These are phyloP conservation scores for Fundulus diaphanus DNA, from an alignment of 2,797 vertebrate species.

Conservation along the genomic window DNA sequence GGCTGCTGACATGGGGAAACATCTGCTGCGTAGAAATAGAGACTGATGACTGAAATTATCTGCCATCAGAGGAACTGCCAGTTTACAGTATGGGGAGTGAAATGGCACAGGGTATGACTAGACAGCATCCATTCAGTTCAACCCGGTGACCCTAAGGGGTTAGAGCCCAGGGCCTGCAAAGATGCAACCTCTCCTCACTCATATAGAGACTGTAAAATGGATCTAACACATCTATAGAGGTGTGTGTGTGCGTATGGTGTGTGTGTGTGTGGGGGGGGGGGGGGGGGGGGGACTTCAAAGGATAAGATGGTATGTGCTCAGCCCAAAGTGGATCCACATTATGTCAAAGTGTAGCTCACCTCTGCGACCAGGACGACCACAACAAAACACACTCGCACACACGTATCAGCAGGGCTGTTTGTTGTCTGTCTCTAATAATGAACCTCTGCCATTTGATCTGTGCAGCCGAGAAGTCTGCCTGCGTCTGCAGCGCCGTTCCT, in stretches of 20 bases:
- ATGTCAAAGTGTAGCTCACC: constrained; percentile 45
- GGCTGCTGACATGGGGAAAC: constrained; percentile 80
- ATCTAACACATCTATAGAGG: constrained; percentile 17
- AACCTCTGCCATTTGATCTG: constrained; percentile 66
- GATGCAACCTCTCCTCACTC: constrained; percentile 13
- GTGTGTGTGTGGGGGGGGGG: constrained; percentile 21
- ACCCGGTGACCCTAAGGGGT: constrained; percentile 21
- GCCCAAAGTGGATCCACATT: constrained; percentile 24
- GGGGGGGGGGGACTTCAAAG: constrained; percentile 27
- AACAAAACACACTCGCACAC: constrained; percentile 32
- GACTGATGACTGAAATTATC: constrained; percentile 82
- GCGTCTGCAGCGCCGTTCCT: constrained; percentile 53
- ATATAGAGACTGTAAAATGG: background rate
- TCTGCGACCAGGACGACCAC: constrained; percentile 31
- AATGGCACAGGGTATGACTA: constrained; percentile 62
- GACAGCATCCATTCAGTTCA: constrained; percentile 38
- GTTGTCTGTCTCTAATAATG: constrained; percentile 64
- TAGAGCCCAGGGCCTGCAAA: constrained; percentile 10
- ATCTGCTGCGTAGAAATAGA: constrained; percentile 83
- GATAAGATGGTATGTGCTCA: constrained; percentile 20
- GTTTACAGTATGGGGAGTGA: constrained; percentile 66
- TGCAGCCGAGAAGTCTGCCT: constrained; percentile 56
- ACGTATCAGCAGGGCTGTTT: constrained; percentile 51
- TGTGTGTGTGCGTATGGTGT: constrained; percentile 23
- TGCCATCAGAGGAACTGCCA: constrained; percentile 68